These are phyloP conservation scores for Darevskia nairensis DNA, from an alignment of 2,797 vertebrate genomes.

Conservation along the genomic window DNA sequence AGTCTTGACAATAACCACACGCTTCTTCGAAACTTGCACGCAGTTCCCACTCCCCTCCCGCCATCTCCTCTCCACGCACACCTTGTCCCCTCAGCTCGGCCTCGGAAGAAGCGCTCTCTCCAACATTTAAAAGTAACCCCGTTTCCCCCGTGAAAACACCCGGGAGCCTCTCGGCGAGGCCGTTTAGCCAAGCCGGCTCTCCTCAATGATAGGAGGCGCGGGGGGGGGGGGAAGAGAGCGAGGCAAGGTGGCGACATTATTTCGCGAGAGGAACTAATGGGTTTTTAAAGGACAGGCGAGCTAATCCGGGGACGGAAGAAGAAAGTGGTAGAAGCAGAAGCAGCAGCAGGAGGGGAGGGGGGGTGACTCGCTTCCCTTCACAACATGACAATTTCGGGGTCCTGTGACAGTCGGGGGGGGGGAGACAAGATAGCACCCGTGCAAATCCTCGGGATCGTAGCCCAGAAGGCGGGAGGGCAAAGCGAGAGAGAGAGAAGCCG, in stretches of 20 bases:
- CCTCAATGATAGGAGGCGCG: background rate
- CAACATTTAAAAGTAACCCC: background rate
- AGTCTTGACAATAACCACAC: conserved; percentile 14
- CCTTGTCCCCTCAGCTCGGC: background rate
- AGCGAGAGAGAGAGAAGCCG: no score
- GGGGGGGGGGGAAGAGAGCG: background rate
- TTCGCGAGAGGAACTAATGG: background rate
- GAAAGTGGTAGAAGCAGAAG: background rate
- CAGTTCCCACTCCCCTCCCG: background rate
- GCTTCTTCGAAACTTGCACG: conserved; percentile 4
- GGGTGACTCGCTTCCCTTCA: no score
- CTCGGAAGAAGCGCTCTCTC: background rate
- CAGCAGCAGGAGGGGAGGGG: background rate
- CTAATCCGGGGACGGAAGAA: conserved; percentile 1
- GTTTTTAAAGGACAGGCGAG: background rate
- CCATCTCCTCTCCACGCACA: background rate
- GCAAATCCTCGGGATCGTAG: background rate
- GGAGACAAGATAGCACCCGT: no score
- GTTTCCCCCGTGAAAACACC: background rate
- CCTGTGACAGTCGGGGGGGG: background rate
- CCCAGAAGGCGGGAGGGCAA: background rate
- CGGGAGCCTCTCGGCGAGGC: conserved; percentile 9
- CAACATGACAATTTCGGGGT: background rate
- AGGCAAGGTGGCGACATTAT: background rate
- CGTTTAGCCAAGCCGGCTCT: background rate